These are phyloP conservation scores for Picathartes gymnocephalus DNA, from an alignment of 2,113 vertebrate genomes.

Conservation along the genomic window DNA sequence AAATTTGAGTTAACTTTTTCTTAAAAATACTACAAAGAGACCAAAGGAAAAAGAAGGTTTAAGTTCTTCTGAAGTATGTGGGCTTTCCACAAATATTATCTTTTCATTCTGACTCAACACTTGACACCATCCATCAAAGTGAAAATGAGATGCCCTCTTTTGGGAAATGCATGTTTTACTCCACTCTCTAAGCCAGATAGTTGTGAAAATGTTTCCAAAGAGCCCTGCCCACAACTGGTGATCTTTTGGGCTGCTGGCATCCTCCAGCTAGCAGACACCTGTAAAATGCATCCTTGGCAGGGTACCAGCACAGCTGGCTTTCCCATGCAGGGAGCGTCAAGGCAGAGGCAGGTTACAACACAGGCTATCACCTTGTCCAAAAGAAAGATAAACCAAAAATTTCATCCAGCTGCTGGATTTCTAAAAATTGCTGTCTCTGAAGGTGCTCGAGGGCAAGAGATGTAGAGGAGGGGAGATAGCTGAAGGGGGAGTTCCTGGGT, in stretches of 20 bases:
- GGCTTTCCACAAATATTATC: not conserved
- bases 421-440: not conserved
- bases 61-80: not conserved
- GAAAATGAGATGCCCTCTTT: not conserved
- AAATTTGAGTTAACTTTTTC: constrained; percentile 15
- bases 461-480: not conserved
- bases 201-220: not conserved
- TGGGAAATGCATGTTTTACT: not conserved
- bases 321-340: rapidly evolving
- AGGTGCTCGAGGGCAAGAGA: not conserved
- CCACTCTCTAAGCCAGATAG: not conserved
- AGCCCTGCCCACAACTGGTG: not conserved
- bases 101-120: not conserved
- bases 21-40: not conserved
- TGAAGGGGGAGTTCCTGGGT: not conserved
- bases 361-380: not conserved
- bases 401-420: not conserved
- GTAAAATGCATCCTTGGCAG: not conserved
- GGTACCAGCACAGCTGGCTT: not conserved
- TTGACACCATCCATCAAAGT: not conserved
- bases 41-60: not conserved
- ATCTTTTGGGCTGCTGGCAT: not conserved
- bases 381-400: not conserved
- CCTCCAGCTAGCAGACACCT: not conserved
- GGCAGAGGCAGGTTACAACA: not conserved